Base-by-base conservation (phyloP, 2,888 invertebrate genomes). In the Lumbricus terrestris region DNA sequence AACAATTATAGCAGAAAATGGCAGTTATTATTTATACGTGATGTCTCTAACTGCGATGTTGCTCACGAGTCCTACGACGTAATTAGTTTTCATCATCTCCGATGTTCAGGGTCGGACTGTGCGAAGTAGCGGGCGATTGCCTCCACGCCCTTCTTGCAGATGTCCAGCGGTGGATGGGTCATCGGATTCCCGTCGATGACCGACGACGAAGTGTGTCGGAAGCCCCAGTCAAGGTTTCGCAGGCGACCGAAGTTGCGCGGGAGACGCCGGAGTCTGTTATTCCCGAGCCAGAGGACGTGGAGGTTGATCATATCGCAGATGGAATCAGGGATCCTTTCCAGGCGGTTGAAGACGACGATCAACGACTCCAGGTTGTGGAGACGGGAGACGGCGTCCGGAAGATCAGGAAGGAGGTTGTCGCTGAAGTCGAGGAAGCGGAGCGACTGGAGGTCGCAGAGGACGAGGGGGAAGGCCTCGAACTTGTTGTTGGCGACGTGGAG, bases 281-380 rank as follows among this genome's bases (percentile, higher is more conserved):
- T 93, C 0, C 95, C 95, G 13, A 95, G 91, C 94, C 95, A 95
- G 18, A 95, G 93, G 90, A 94, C 94, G 23, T 94, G 93, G 82
- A 95, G 93, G 34, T 94, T 93, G 54, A 93, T 93, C 90, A 95
- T 93, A 8, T 93, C 91, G 91, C 95, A 94, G 33, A 95, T 92
- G 16, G 93, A 92, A 89, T 94, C 94, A 0, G 95, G 95, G 20
- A 95, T 92, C 11, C 35, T 91, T 29, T 93, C 92, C 34, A 95
- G 91, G 20, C 93, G 92, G 92, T 95, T 95, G 92, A 94, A 93
- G 92, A 94, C 94, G 37, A 95, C 92, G 37, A 95, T 93, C 20
- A 95, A 92, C 0, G 94, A 93, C 89, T 93, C 93, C 35, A 95
- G 92, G n/a, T 93, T 93, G 91, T 94, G 95, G 91, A 94, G 93